Conservation (phyloP, 2,113 vertebrate genomes). For the Epinephelus fuscoguttatus region DNA sequence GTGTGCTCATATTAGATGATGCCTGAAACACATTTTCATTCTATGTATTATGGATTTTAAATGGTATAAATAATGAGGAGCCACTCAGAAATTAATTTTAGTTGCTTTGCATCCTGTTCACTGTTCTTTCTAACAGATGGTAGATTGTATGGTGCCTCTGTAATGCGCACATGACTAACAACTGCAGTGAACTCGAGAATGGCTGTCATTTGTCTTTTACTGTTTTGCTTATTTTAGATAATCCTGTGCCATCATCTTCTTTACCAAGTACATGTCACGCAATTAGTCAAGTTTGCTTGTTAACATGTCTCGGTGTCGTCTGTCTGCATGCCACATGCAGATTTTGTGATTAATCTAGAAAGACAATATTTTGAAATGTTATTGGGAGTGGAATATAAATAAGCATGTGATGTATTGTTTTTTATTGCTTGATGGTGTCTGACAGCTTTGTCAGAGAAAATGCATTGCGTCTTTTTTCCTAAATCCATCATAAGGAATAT, state of each 20-base stretch:
- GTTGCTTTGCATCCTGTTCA: conserved; percentile 17
- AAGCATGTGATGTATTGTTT: conserved; percentile 83
- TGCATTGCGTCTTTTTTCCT: conserved; percentile 78
- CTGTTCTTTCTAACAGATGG: conserved; percentile 22
- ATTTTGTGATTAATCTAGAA: conserved; percentile 83
- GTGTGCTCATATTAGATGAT: background rate
- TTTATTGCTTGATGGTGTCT: conserved; percentile 82
- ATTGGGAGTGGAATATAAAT: conserved; percentile 79
- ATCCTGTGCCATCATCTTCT: conserved; percentile 61
- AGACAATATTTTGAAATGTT: conserved; percentile 82
- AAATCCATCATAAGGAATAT: conserved; percentile 84
- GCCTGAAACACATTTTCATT: background rate
- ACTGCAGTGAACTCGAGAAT: conserved; percentile 29
- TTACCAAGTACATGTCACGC: conserved; percentile 44
- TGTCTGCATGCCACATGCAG: conserved; percentile 69
- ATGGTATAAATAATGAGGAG: conserved; percentile 4
- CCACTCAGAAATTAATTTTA: conserved; percentile 13
- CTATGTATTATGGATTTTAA: background rate
- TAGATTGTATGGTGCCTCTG: conserved; percentile 29
- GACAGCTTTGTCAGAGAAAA: conserved; percentile 81
- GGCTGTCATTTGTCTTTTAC: conserved; percentile 56
- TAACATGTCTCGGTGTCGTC: conserved; percentile 44
- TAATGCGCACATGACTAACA: conserved; percentile 40
- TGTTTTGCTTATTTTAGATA: conserved; percentile 67
- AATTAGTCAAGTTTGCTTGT: conserved; percentile 71